A percentile compares a stretch with the other conserved stretches of the same genome.
Evolutionary conservation across 2,888 invertebrate genomes (phyloP).

Genomic region (Fragum sueziense): DNA sequence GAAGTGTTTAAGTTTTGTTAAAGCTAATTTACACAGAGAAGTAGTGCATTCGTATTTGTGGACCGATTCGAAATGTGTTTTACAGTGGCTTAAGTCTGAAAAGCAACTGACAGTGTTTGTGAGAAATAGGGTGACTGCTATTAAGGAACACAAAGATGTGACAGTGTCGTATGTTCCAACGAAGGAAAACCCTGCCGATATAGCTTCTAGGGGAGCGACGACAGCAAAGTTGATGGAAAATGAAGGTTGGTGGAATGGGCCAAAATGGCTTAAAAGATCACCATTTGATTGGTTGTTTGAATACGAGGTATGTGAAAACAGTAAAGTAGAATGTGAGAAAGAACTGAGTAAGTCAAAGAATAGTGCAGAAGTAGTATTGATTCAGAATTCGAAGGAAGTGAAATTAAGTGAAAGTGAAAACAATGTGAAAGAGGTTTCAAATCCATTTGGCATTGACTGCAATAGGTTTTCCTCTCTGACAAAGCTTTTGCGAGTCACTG

Average conservation of each 20-base stretch:
- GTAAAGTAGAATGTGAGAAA: background rate
- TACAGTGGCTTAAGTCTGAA: constrained; percentile 17
- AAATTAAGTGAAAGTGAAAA: no score
- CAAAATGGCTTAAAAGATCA: constrained; percentile 19
- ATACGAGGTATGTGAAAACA: background rate
- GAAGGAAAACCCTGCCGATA: constrained; percentile 32
- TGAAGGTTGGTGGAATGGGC: constrained; percentile 32
- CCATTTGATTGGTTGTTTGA: background rate
- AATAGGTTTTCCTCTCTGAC: constrained; percentile 22
- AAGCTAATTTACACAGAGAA: constrained; percentile 1
- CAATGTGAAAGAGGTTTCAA: background rate
- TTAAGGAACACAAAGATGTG: background rate
- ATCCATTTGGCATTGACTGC: constrained; percentile 28
- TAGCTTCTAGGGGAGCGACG: constrained; percentile 16
- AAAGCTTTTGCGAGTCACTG: constrained; percentile 37
- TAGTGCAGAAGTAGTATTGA: background rate
- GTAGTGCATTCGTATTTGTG: background rate
- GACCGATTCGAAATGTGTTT: constrained; percentile 29
- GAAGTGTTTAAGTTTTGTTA: constrained; percentile 15
- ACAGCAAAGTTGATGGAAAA: background rate
- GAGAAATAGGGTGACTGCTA: constrained; percentile 20
- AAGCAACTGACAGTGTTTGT: constrained; percentile 23
- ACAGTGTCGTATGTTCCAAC: background rate
- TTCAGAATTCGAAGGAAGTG: background rate
- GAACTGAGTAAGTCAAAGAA: constrained; percentile 8